Percentiles rank a stretch among this genome's conserved stretches.
phyloP scores from a whole-genome alignment of 2,113 vertebrate genomes.

The Stictonetta naevosa region DNA sequence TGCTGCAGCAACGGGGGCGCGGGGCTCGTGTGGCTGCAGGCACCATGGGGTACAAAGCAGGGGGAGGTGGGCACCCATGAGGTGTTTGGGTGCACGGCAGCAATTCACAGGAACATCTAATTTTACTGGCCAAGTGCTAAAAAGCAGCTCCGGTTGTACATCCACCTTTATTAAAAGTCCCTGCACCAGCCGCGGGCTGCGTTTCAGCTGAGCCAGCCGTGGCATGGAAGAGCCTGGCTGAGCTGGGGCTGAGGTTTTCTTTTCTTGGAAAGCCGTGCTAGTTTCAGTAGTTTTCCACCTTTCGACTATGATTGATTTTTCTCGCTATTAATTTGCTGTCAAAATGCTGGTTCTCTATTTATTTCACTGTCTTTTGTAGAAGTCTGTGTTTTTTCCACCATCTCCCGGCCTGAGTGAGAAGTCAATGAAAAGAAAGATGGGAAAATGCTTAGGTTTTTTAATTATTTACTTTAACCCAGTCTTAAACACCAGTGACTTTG shows the following conservation, averaged over 20 bases:
- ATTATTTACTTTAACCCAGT: neutral
- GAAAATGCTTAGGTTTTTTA: neutral
- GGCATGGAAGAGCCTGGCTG: neutral
- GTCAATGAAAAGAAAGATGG: neutral
- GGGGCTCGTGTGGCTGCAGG: neutral
- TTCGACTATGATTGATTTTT: neutral
- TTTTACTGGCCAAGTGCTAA: neutral
- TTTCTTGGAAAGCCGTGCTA: constrained; percentile 43
- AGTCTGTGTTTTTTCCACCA: neutral
- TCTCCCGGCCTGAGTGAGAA: neutral
- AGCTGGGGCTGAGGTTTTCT: neutral
- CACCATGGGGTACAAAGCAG: neutral
- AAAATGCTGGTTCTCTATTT: neutral
- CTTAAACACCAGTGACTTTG: neutral
- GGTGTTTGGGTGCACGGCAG: rapidly evolving
- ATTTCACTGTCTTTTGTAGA: neutral
- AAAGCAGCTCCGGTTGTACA: neutral
- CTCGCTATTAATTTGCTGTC: neutral
- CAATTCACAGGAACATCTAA: neutral
- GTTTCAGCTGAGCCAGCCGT: neutral
- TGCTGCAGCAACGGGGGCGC: neutral
- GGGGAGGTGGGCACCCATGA: neutral
- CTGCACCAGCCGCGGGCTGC: neutral
- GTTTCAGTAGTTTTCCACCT: constrained; percentile 2
- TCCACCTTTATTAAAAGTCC: neutral